Conservation (phyloP, 2,888 invertebrate genomes). For the Frankliniella fusca region DNA sequence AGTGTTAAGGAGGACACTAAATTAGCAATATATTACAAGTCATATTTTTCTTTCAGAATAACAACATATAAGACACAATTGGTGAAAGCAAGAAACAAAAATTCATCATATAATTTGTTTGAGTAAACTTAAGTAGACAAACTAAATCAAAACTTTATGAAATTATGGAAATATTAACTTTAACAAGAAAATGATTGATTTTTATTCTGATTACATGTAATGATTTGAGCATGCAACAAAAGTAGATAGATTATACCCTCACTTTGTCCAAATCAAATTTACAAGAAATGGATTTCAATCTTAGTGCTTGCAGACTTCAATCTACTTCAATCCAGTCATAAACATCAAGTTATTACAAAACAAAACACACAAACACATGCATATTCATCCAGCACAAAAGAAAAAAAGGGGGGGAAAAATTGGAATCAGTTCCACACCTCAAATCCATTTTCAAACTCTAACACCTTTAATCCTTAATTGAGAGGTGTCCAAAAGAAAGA, state of each 20-base stretch:
- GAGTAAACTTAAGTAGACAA: not conserved
- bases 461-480: not conserved
- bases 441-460: not conserved
- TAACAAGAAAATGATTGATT: not conserved
- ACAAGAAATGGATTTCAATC: not conserved
- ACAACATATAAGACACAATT: not conserved
- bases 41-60: not conserved
- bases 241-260: not conserved
- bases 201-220: not conserved
- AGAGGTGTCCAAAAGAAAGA: not conserved
- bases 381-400: not conserved
- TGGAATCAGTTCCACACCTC: constrained; percentile 6
- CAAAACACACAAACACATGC: not conserved
- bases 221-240: constrained; percentile 10
- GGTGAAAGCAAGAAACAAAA: not conserved
- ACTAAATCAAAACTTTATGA: not conserved
- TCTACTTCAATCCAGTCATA: not conserved
- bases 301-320: not conserved
- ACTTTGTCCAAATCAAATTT: not conserved
- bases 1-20: too few species aligned
- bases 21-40: too few species aligned
- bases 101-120: not conserved
- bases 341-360: not conserved
- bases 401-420: not conserved
- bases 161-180: not conserved